These are phyloP conservation scores for Gasteruption jaculator DNA, from an alignment of 2,888 invertebrate species.

Conservation along the genomic window DNA sequence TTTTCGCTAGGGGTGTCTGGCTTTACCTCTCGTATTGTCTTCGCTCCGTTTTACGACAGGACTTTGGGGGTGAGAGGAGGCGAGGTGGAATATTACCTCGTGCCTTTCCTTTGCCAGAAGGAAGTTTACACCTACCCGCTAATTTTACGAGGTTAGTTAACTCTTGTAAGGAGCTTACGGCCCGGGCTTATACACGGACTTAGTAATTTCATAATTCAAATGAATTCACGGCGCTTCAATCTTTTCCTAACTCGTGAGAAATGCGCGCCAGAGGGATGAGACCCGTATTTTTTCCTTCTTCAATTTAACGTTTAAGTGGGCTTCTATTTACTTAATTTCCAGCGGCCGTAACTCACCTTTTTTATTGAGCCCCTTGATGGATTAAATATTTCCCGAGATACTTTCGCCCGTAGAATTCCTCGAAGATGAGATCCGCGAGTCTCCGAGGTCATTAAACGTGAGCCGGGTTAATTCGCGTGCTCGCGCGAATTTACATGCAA, in stretches of 20 bases:
- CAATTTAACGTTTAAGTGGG: no score
- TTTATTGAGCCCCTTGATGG: no score
- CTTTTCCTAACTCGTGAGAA: no score
- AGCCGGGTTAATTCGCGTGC: constrained; percentile 33
- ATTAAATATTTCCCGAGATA: no score
- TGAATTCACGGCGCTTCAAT: constrained; percentile 19
- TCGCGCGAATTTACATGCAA: constrained; percentile 41
- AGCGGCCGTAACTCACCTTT: no score
- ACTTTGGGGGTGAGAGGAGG: constrained; percentile 17
- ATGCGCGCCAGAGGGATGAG: no score
- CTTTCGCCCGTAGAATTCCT: no score
- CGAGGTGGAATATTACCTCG: background rate
- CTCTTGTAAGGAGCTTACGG: constrained; percentile 35
- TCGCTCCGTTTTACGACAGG: constrained; percentile 29
- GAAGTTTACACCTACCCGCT: constrained; percentile 35
- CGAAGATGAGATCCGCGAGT: no score
- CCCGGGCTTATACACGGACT: constrained; percentile 26
- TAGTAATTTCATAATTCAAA: constrained; percentile 37
- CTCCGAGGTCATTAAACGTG: constrained; percentile 31
- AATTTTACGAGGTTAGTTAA: constrained; percentile 41
- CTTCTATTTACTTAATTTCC: no score
- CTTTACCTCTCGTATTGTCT: constrained; percentile 26
- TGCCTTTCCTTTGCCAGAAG: no score
- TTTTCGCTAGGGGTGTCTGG: background rate
- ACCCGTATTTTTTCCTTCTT: no score